phyloP scores from a whole-genome alignment of 2,888 invertebrate genomes.

The Lasioglossum calceatum region DNA sequence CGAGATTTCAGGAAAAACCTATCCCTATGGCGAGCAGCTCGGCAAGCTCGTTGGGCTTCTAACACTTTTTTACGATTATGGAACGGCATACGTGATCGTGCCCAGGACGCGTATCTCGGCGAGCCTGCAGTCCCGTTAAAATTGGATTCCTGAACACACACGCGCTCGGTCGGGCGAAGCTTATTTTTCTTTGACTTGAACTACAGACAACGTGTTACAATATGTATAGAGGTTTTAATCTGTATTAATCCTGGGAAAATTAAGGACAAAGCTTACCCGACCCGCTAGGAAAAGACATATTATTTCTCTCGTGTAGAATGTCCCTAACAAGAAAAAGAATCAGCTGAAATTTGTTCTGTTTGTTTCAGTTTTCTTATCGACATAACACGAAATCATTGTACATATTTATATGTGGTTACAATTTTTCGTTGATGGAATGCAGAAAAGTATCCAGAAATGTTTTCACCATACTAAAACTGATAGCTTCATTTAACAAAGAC shows the following conservation, averaged over 20 bases:
- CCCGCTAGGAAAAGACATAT: not conserved
- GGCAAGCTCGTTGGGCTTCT: not conserved
- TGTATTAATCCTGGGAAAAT: not conserved
- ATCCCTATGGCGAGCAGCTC: not conserved
- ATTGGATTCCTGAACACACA: conserved; percentile 10
- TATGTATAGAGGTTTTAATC: not conserved
- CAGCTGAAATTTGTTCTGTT: too few relatives aligned
- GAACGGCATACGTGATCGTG: conserved; percentile 15
- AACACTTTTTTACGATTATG: not conserved
- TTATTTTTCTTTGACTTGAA: conserved; percentile 1
- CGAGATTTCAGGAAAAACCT: not conserved
- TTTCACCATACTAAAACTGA: too few relatives aligned
- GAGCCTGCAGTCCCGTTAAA: not conserved
- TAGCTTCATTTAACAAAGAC: too few relatives aligned
- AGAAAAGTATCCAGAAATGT: too few relatives aligned
- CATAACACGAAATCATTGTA: too few relatives aligned
- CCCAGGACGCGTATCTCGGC: not conserved
- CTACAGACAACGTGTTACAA: not conserved
- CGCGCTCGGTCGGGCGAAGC: not conserved
- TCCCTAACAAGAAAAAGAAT: not conserved
- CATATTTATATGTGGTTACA: too few relatives aligned
- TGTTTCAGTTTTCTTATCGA: too few relatives aligned
- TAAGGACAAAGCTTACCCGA: not conserved
- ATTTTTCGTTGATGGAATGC: too few relatives aligned
- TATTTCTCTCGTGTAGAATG: too few relatives aligned